Conservation (phyloP, 2,113 vertebrate species). For the Pygathrix nemaeus region DNA sequence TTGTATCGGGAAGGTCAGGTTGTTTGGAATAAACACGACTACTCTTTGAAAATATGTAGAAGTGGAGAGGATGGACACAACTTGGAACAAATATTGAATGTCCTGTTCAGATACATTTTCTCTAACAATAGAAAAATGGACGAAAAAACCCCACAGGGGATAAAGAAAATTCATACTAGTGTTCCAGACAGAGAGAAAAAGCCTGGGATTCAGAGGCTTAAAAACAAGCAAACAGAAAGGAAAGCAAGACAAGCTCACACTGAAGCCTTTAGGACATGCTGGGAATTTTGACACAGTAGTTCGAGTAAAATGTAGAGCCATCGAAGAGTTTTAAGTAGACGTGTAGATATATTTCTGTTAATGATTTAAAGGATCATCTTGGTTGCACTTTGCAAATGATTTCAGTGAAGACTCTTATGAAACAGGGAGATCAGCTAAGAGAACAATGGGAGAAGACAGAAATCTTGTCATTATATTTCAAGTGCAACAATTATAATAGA, state of each 20-base stretch:
- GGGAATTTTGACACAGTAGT: background rate
- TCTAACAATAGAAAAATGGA: background rate
- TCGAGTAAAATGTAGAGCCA: background rate
- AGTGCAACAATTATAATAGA: background rate
- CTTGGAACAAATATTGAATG: background rate
- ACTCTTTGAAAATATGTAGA: background rate
- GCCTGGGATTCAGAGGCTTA: background rate
- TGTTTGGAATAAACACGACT: background rate
- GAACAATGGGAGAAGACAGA: background rate
- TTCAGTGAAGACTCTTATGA: background rate
- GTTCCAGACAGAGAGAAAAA: background rate
- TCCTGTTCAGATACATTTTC: background rate
- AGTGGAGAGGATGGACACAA: background rate
- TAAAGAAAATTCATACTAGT: background rate
- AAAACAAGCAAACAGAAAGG: background rate
- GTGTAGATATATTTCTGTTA: background rate
- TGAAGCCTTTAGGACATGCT: background rate
- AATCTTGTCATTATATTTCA: background rate
- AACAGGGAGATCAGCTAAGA: background rate
- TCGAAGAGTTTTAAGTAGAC: background rate
- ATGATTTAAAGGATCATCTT: background rate
- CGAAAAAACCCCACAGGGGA: background rate
- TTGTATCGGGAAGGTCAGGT: background rate
- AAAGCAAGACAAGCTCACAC: background rate
- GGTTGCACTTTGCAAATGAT: background rate